Conservation (phyloP, 2,888 invertebrate species). For the Gordius sp. region DNA sequence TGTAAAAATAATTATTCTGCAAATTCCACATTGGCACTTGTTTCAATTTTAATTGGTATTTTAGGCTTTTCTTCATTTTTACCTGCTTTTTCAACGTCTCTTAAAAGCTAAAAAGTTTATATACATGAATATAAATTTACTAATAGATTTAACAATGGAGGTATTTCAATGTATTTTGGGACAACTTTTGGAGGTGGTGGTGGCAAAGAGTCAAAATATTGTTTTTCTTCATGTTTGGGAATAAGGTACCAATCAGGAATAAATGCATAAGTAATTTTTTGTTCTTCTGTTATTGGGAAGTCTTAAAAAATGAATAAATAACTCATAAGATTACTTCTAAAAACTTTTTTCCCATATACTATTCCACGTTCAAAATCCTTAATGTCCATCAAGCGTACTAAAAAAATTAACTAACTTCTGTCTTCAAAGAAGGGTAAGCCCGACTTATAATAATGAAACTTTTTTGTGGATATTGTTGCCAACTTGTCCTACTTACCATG, state of each 20-base stretch:
- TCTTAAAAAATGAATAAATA: background rate
- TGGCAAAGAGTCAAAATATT: background rate
- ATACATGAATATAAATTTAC: too few species aligned
- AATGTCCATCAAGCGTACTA: background rate
- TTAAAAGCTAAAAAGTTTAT: too few species aligned
- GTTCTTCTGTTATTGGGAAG: background rate
- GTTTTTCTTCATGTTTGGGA: slow-evolving; percentile 6
- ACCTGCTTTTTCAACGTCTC: too few species aligned
- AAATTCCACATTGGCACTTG: too few species aligned
- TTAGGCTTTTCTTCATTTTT: too few species aligned
- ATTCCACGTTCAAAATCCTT: background rate
- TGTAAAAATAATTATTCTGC: too few species aligned
- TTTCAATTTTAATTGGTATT: too few species aligned
- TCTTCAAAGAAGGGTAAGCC: background rate
- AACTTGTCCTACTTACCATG: background rate
- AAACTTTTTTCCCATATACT: background rate
- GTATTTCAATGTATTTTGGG: slow-evolving; percentile 1
- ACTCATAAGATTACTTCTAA: slow-evolving; percentile 1
- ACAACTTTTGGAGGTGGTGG: background rate
- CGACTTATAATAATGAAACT: background rate
- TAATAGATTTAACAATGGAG: slow-evolving; percentile 4
- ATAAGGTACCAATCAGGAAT: slow-evolving; percentile 13
- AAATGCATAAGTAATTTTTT: background rate
- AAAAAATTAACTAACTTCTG: background rate
- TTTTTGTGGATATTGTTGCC: background rate